Conservation (phyloP, 1,140 invertebrate genomes). For the Anoplolepis gracilipes region DNA sequence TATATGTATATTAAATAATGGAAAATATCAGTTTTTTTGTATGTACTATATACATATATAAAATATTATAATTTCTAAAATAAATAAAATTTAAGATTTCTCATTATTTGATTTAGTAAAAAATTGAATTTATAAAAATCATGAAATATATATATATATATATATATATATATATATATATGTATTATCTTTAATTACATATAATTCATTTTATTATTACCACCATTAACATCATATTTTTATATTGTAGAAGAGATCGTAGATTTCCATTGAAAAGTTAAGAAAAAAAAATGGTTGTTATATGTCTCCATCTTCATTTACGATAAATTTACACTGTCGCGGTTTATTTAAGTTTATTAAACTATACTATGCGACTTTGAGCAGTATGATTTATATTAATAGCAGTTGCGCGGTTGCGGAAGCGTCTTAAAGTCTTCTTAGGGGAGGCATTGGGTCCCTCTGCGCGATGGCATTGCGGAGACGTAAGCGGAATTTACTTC, state of each 20-base stretch:
- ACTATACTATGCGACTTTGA: conserved; percentile 24
- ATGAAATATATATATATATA: too few relatives aligned
- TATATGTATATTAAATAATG: background rate
- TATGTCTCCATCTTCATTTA: background rate
- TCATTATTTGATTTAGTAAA: background rate
- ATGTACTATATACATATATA: background rate
- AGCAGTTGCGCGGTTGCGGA: background rate
- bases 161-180: too few relatives aligned
- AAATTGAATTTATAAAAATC: background rate
- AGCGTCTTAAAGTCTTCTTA: conserved; percentile 49
- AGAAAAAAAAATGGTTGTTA: background rate
- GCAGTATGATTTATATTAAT: conserved; percentile 50
- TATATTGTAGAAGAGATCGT: background rate
- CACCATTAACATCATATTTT: background rate
- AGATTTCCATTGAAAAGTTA: background rate
- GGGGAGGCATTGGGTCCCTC: conserved; percentile 18
- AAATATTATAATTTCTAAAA: background rate
- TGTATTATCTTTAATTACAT: background rate
- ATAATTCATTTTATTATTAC: background rate
- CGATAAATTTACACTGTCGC: background rate
- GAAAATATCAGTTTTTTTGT: background rate
- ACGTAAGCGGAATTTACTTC: conserved; percentile 67
- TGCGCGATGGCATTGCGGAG: conserved; percentile 34
- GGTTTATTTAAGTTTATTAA: conserved; percentile 48
- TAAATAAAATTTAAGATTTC: background rate